Evolutionary conservation across 2,888 invertebrate genomes (phyloP).

Genomic region (Epiblema foenella): DNA sequence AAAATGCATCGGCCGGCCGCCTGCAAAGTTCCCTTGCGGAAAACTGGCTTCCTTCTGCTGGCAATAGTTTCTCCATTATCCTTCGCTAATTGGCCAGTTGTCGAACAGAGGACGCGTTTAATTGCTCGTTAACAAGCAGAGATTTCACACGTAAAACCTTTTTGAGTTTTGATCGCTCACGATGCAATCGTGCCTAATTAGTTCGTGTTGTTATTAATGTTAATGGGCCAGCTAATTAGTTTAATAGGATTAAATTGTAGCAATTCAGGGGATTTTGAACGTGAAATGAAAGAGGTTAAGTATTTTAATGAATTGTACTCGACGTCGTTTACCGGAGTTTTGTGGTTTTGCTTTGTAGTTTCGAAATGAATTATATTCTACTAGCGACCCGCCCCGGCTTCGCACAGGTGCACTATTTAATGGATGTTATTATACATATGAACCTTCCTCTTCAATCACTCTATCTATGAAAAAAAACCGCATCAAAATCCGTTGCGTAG

Average conservation of each 20-base stretch:
- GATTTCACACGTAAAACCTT: constrained; percentile 16
- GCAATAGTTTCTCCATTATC: constrained; percentile 54
- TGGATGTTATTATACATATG: no score
- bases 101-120: constrained; percentile 52
- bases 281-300: constrained; percentile 9
- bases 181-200: constrained; percentile 25
- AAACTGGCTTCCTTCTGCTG: constrained; percentile 64
- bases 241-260: constrained; percentile 39
- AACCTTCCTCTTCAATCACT: no score
- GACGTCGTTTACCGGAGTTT: constrained; percentile 19
- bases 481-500: no score
- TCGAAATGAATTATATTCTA: background rate
- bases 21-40: constrained; percentile 65
- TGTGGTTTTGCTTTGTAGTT: constrained; percentile 29
- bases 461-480: no score
- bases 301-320: constrained; percentile 35
- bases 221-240: constrained; percentile 35
- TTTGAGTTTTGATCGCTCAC: constrained; percentile 23
- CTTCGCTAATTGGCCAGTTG: constrained; percentile 49
- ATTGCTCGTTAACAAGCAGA: constrained; percentile 41
- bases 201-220: constrained; percentile 34
- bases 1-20: constrained; percentile 78
- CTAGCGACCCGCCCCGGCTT: no score
- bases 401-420: no score
- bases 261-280: constrained; percentile 20